Evolutionary conservation across 2,113 vertebrate species (phyloP), one percentile per base, ranked within the genome.

Genomic region (Macroglossus sobrinus): DNA sequence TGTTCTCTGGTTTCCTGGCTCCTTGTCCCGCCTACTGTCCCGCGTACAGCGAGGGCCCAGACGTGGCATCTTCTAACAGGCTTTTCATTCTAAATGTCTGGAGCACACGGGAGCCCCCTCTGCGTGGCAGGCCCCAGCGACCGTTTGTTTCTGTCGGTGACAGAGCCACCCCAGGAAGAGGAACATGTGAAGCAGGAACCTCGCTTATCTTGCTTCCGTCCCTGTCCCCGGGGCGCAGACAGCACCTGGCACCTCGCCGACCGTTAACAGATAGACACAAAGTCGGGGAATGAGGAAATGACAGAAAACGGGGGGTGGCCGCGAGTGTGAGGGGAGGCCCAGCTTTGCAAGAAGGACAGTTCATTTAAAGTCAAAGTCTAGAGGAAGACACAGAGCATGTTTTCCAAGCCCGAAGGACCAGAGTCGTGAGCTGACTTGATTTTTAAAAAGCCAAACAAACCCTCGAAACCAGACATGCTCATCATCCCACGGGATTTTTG

Each of bases 21-120:
- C 35, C 28, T 33, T 33, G 28, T 66, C 33, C 15, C 8, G 68
- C 50, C 74, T 5, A 2, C 0, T 0, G 3, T 33, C 55, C 15
- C 1, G 3, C 0, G 3, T 4, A 1, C 47, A 10, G 13, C 1
- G 12, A 38, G 4, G 19, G 4, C 6, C 15, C 0, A 11, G 80
- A 5, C 12, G 1, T 3, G 2, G 61, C 10, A 10, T 19, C 55
- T 72, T 8, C 33, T 15, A 3, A 43, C 40, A 16, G 71, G 15
- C 30, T 45, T 38, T 40, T 14, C n/a, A 4, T 33, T 21, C 15
- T 19, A 14, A 93, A 55, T n/a, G 13, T 47, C 35, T 24, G 9
- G 68, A 57, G n/a, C n/a, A 24, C 6, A 0, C 28, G 0, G 2
- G 35, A 47, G 74, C 61, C 11, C 11, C 43, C 21, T 19, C 38